Percentiles rank a stretch among this genome's conserved stretches.
phyloP scores from a whole-genome alignment of 2,888 invertebrate genomes.

The Helobdella robusta region DNA sequence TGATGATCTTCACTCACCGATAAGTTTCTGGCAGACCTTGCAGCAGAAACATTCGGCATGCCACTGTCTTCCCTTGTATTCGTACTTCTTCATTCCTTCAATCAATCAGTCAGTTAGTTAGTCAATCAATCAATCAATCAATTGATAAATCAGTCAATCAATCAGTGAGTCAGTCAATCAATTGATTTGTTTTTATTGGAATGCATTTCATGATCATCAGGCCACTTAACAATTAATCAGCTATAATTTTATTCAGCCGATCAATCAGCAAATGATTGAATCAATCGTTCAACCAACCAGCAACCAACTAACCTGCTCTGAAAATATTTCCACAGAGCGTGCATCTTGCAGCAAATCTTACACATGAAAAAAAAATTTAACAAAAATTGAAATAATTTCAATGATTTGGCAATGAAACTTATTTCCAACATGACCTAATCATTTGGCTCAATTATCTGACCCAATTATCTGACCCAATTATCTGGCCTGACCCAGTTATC shows the following conservation, averaged over 20 bases:
- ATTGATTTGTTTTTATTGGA: neutral
- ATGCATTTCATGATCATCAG: neutral
- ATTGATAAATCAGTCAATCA: neutral
- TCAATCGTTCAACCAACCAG: neutral
- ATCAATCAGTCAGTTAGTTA: neutral
- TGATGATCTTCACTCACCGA: neutral
- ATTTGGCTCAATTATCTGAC: no score
- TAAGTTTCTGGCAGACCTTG: slow-evolving; percentile 25
- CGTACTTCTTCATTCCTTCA: slow-evolving; percentile 30
- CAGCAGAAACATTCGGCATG: slow-evolving; percentile 28
- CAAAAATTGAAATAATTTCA: no score
- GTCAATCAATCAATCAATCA: neutral
- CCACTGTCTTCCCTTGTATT: slow-evolving; percentile 27
- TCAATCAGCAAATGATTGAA: neutral
- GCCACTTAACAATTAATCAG: neutral
- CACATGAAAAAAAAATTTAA: no score
- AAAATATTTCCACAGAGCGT: slow-evolving; percentile 28
- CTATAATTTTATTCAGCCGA: neutral
- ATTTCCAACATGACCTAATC: no score
- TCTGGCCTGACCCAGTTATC: no score
- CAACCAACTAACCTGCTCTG: slow-evolving; percentile 22
- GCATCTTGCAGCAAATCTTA: slow-evolving; percentile 28
- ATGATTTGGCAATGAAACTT: no score
- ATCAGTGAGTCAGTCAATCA: neutral
- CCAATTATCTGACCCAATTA: no score